Base-by-base conservation (phyloP, 2,888 invertebrate species). In the Iphiclides podalirius region DNA sequence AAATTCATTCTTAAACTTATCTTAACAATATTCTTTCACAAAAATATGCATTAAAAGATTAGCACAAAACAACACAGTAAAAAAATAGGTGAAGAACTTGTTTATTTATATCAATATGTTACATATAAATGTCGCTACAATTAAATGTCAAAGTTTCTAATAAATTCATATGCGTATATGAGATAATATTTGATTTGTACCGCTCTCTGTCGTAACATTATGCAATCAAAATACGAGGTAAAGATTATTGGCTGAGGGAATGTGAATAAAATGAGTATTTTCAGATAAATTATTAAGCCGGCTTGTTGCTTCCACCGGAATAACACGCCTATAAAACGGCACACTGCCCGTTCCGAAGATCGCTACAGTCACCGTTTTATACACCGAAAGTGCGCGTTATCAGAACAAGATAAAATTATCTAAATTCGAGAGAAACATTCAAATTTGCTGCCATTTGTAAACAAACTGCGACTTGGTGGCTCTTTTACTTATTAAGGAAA, bases 331-430 rank as follows among this genome's bases (percentile, higher is more conserved):
- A 43, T 49, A 43, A 38, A 49, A 23, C 41, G 36, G 17, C 11
- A 20, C 23, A 20, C 48, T 15, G 43, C 14, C 34, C 33, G 33
- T 34, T 44, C 23, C 15, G 43, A 39, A 49, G 49, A 44, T 35
- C 38, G 26, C 33, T 26, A 31, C 41, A 26, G 46, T 37, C 52
- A 28, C 48, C 45, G 37, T 17, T 36, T 42, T 28, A 41, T 37
- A 42, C 34, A 41, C 15, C 15, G 37, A 46, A 51, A 48, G 44
- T 43, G 40, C 33, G 41, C 16, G 31, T 52, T 44, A 52, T 48
- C 49, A 33, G 26, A 49, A 49, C 49, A 44, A 49, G 49, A 49
- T 49, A 49, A 49, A 43, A 44, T 49, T 49, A 49, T 49, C 49
- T 49, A 49, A 49, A 49, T 44, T 38, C 16, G 34, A 44, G 34